Base-by-base conservation (phyloP, 2,888 invertebrate species). In the Phengaris arion region DNA sequence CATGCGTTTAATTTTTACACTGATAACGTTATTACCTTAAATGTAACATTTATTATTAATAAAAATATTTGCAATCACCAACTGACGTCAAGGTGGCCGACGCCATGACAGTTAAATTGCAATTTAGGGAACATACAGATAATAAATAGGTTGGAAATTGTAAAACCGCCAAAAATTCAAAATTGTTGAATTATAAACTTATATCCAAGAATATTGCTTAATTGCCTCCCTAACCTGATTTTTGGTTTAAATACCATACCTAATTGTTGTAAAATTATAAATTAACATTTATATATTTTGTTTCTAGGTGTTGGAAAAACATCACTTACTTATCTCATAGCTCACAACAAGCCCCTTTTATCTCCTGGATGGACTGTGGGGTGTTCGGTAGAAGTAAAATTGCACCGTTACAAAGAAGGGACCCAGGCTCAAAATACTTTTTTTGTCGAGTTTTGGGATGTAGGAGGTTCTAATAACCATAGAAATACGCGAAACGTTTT, bases 291-390 rank as follows among this genome's bases (percentile, higher is more conserved):
- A 2, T 35, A 48, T 7, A 57, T 72, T 51, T 15, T 72, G 6
- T 69, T 89, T 90, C 84, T 89, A 96, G 99, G 99, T 78, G 99
- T 99, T 78, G 99, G 99, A 35, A 99, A 99, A 94, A 98, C 99
- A 6, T 98, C 98, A 0, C 94, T 99, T 72, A 98, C 98, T 0
- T 97, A 99, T 91, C 91, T 99, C 77, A 97, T 99, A 81, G 97
- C 98, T 75, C 96, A 98, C 83, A 97, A 96, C 85, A 97, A 98
- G 86, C 96, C 98, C 0, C 94, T 98, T 5, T 94, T 95, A 75
- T 97, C 97, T 77, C 98, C 98, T 0, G 96, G 98, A 75, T 99
- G 98, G 98, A 99, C 99, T 0, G 97, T 99, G 64, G 99, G 99
- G 2, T 98, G 98, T 87, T 97, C 98, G 1, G 97, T 99, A 1